phyloP scores from a whole-genome alignment of 2,797 vertebrate genomes.

The Sphaeramia orbicularis region DNA sequence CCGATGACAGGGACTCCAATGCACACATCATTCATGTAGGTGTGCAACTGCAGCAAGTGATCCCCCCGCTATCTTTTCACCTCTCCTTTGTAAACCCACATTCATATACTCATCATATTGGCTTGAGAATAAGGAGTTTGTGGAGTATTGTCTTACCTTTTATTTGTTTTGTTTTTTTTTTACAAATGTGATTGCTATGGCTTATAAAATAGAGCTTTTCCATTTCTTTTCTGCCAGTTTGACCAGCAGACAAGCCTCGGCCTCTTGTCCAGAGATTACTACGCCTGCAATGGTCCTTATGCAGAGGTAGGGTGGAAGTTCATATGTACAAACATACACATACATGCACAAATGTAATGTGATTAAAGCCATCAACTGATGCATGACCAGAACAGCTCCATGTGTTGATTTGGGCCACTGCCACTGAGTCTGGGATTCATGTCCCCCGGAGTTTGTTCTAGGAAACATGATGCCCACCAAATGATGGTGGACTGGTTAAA shows the following conservation, averaged over 20 bases:
- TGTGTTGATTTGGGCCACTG: slow-evolving; percentile 34
- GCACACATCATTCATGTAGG: slow-evolving; percentile 95
- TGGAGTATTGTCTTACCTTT: too few relatives aligned
- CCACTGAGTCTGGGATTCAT: slow-evolving; percentile 31
- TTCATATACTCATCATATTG: not conserved
- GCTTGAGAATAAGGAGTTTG: too few relatives aligned
- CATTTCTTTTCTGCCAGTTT: slow-evolving; percentile 82
- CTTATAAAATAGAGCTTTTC: slow-evolving; percentile 40
- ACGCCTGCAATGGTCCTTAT: slow-evolving; percentile 90
- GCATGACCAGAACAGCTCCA: slow-evolving; percentile 17
- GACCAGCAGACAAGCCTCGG: slow-evolving; percentile 93
- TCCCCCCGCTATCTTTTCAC: not conserved
- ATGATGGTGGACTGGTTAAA: slow-evolving; percentile 25
- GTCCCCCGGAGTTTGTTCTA: slow-evolving; percentile 26
- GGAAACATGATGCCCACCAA: slow-evolving; percentile 12
- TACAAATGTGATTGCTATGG: slow-evolving; percentile 7
- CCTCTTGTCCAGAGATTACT: slow-evolving; percentile 94
- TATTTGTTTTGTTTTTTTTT: too few relatives aligned
- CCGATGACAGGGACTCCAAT: slow-evolving; percentile 93
- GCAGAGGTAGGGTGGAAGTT: slow-evolving; percentile 85
- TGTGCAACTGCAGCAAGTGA: slow-evolving; percentile 58
- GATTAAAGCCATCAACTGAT: slow-evolving; percentile 19
- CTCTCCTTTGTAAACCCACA: not conserved
- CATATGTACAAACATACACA: slow-evolving; percentile 11
- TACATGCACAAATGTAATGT: slow-evolving; percentile 4